These are phyloP conservation scores for Anoplophora glabripennis DNA, from an alignment of 1,140 invertebrate genomes.

Conservation along the genomic window DNA sequence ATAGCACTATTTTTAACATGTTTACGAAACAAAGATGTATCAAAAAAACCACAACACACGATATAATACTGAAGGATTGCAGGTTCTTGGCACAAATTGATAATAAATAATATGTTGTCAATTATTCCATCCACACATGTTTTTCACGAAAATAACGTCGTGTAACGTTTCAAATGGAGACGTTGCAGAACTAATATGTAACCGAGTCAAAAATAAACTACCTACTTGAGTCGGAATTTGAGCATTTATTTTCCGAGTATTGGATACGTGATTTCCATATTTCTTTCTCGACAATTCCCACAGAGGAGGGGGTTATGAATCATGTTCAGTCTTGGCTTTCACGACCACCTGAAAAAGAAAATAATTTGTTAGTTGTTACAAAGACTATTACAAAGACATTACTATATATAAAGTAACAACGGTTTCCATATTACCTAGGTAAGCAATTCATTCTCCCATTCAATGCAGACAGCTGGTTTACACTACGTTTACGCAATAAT, in stretches of 20 bases:
- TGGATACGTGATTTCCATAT: slow-evolving; percentile 1
- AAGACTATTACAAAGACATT: no score
- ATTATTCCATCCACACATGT: slow-evolving; percentile 14
- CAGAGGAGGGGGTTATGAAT: slow-evolving; percentile 7
- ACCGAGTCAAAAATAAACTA: slow-evolving; percentile 17
- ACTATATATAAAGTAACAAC: no score
- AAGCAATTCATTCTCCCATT: no score
- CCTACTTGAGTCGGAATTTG: background rate
- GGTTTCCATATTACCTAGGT: no score
- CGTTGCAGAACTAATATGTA: no score
- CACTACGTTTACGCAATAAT: no score
- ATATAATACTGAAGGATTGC: slow-evolving; percentile 12
- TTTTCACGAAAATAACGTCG: slow-evolving; percentile 17
- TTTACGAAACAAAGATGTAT: background rate
- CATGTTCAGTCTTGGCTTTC: background rate
- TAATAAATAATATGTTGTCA: slow-evolving; percentile 9
- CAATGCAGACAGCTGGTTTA: no score
- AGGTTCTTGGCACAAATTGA: slow-evolving; percentile 1
- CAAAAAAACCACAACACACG: slow-evolving; percentile 2
- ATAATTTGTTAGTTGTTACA: background rate
- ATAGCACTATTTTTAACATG: slow-evolving; percentile 8
- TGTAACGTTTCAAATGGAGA: slow-evolving; percentile 6
- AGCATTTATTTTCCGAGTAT: no score
- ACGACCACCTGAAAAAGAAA: slow-evolving; percentile 10
- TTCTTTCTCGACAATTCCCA: background rate